phyloP scores from a whole-genome alignment of 2,888 invertebrate species.

The Catocala sponsa region DNA sequence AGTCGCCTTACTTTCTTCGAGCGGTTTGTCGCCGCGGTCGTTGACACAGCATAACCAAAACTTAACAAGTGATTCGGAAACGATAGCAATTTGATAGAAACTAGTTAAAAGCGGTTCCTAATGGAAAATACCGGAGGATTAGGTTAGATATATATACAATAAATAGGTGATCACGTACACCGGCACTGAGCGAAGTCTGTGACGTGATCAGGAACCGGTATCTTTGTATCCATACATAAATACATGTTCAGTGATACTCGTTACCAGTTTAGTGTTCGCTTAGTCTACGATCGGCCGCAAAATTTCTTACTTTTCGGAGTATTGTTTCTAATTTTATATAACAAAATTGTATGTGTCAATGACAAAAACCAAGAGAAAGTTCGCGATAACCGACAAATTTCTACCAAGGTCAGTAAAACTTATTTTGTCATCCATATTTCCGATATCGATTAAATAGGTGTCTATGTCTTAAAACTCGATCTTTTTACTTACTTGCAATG shows the following conservation, averaged over 20 bases:
- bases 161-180: constrained; percentile 45
- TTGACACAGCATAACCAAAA: constrained; percentile 7
- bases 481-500: too few relatives aligned
- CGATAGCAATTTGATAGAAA: constrained; percentile 23
- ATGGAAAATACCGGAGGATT: constrained; percentile 51
- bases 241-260: constrained; percentile 51
- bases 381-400: constrained; percentile 86
- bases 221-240: constrained; percentile 61
- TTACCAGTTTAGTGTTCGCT: constrained; percentile 64
- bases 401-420: constrained; percentile 79
- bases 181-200: constrained; percentile 21
- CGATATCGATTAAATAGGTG: too few relatives aligned
- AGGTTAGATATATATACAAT: constrained; percentile 31
- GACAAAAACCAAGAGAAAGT: constrained; percentile 87
- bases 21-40: constrained; percentile 6
- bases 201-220: constrained; percentile 57
- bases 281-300: constrained; percentile 67
- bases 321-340: constrained; percentile 69
- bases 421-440: too few relatives aligned
- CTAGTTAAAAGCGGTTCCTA: constrained; percentile 38
- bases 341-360: constrained; percentile 84
- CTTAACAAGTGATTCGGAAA: constrained; percentile 13
- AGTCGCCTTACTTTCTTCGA: constrained; percentile 1
- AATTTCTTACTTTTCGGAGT: constrained; percentile 69
- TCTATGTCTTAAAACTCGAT: too few relatives aligned